Evolutionary conservation across 1,140 invertebrate species (phyloP), one percentile per base, ranked within the genome.

Genomic region (Apis dorsata): DNA sequence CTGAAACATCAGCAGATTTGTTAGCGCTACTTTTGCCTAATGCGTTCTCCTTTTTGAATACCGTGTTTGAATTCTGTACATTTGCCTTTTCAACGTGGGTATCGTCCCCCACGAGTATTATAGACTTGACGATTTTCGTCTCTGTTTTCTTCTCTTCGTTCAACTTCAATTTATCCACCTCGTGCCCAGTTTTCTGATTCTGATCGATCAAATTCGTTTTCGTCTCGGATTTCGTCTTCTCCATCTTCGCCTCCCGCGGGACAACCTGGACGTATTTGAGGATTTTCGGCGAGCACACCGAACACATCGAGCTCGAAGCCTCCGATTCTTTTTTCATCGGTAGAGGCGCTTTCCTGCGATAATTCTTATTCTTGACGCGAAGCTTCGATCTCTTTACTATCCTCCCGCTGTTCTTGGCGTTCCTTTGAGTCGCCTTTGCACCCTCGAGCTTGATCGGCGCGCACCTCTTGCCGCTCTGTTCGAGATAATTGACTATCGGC

Each of bases 1-100:
- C 74, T 82, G 80, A 82, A 82, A 82, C 65, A 82, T 66, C 80
- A 24, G 65, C 73, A 59, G 74, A 69, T 77, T 13, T 62, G 49
- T 82, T 82, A 82, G 24, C 65, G 53, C 44, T 9, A 60, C 44
- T 9, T 44, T 17, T 34, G 28, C 13, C 44, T 34, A 44, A 28
- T 21, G 57, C 24, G 10, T 21, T 65, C 21, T 55, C 51, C 17
- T n/a, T 55, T 77, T 77, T 53, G 12, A n/a, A 5, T 82, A 69
- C 5, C 19, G 55, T 44, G 49, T 77, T 51, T 65, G 75, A 59
- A 70, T 51, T 13, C 19, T 83, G 28, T 49, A 57, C 75, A 34
- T 79, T 72, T 66, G 17, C 34, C 13, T 65, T 69, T 2, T 28
- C 24, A 34, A 17, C 17, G 15, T 60, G 44, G 13, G 60, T 9